phyloP scores from a whole-genome alignment of 1,140 invertebrate species.

The Zophobas morio region DNA sequence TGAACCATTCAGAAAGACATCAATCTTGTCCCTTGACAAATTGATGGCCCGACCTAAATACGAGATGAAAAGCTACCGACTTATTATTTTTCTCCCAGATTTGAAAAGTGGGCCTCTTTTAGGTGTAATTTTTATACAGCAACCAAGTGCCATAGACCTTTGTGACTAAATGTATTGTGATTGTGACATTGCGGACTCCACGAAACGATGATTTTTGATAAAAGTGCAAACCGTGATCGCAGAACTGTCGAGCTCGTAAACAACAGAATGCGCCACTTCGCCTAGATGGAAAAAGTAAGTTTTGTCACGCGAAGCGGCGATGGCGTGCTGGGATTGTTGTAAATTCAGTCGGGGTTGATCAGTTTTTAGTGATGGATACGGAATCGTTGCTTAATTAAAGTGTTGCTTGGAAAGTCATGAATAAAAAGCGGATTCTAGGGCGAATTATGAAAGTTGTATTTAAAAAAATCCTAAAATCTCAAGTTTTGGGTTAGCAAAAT shows the following conservation, averaged over 20 bases:
- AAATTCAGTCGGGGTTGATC: conserved; percentile 15
- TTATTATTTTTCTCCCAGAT: conserved; percentile 28
- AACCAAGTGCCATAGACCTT: conserved; percentile 38
- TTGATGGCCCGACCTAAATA: conserved; percentile 36
- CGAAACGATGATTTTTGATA: conserved; percentile 11
- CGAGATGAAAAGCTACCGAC: background rate
- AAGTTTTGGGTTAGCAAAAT: too few species aligned
- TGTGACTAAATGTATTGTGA: conserved; percentile 35
- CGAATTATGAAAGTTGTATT: too few species aligned
- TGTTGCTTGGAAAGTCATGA: too few species aligned
- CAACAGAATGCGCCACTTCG: conserved; percentile 25
- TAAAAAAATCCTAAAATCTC: too few species aligned
- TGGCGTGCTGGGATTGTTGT: background rate
- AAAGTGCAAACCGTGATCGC: conserved; percentile 14
- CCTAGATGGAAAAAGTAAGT: conserved; percentile 45
- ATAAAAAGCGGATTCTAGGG: too few species aligned
- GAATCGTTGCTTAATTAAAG: too few species aligned
- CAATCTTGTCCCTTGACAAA: conserved; percentile 35
- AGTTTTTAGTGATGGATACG: too few species aligned
- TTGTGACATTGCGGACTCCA: conserved; percentile 5
- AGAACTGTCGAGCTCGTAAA: background rate
- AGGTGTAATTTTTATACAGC: conserved; percentile 28
- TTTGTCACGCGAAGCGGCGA: conserved; percentile 18
- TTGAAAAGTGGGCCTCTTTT: conserved; percentile 11
- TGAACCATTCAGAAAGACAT: conserved; percentile 16